These are phyloP conservation scores for Callochromis pleurospilus DNA, from an alignment of 2,113 vertebrate species.

Conservation along the genomic window DNA sequence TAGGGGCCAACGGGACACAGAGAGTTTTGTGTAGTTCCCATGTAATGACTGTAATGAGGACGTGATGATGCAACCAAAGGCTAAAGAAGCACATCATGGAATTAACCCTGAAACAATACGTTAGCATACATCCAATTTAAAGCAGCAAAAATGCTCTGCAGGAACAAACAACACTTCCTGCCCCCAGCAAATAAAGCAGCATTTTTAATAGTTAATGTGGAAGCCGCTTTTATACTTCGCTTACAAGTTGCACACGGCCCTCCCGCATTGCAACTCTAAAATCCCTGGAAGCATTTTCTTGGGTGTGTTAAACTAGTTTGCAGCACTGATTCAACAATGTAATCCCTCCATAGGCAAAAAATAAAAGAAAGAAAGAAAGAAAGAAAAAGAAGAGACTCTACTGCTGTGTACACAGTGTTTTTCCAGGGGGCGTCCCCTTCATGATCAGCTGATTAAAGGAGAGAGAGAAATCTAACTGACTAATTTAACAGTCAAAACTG, in stretches of 20 bases:
- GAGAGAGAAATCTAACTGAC: background rate
- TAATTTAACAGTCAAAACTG: background rate
- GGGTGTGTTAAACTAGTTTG: background rate
- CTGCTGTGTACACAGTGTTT: background rate
- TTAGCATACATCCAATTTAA: background rate
- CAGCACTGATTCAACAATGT: background rate
- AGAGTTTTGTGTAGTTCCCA: slow-evolving; percentile 22
- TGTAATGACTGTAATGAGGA: background rate
- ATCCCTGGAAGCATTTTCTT: background rate
- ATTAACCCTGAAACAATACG: background rate
- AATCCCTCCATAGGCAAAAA: background rate
- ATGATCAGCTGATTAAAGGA: background rate
- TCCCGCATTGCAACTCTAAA: background rate
- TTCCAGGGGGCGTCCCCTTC: background rate
- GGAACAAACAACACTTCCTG: background rate
- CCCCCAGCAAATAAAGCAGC: background rate
- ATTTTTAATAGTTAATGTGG: background rate
- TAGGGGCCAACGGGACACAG: background rate
- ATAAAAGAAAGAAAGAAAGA: background rate
- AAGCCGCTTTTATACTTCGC: background rate
- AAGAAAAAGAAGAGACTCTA: background rate
- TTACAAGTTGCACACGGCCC: background rate
- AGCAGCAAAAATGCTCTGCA: background rate
- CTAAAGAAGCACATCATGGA: background rate
- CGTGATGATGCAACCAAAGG: background rate